Conservation (phyloP, 1,140 invertebrate genomes). For the Drosophila varians region DNA sequence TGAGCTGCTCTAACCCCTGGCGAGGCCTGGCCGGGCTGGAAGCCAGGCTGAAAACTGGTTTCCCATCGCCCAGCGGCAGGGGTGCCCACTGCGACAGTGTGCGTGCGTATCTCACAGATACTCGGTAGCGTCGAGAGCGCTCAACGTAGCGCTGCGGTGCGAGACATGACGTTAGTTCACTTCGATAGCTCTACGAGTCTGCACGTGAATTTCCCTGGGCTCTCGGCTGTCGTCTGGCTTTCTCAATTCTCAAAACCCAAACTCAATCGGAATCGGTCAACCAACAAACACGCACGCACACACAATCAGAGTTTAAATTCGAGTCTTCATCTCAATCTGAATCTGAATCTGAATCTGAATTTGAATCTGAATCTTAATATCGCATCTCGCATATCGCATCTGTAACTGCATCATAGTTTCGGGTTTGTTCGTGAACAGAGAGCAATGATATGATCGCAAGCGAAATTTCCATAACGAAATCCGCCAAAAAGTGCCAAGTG, state of each 20-base stretch:
- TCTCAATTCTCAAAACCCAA: conserved; percentile 19
- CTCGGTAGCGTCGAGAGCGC: conserved; percentile 52
- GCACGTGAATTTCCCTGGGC: conserved; percentile 78
- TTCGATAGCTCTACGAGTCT: conserved; percentile 84
- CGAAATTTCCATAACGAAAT: conserved; percentile 15
- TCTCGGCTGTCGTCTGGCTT: conserved; percentile 53
- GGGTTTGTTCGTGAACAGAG: neutral
- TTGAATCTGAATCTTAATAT: neutral
- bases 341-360: conserved; percentile 2
- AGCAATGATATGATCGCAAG: conserved; percentile 7
- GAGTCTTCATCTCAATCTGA: conserved; percentile 4
- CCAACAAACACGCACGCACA: conserved; percentile 14
- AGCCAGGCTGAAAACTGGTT: conserved; percentile 68
- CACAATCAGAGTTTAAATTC: conserved; percentile 1
- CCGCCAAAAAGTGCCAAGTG: conserved; percentile 62
- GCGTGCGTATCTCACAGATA: conserved; percentile 3
- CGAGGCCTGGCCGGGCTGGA: too few species aligned
- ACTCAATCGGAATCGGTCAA: conserved; percentile 15
- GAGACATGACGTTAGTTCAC: conserved; percentile 84
- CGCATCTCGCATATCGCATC: neutral
- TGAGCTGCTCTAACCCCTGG: conserved; percentile 20
- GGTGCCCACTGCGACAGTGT: conserved; percentile 7
- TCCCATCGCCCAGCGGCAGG: conserved; percentile 5
- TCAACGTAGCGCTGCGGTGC: conserved; percentile 78
- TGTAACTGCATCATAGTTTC: neutral